These are phyloP conservation scores for Dasysyrphus albostriatus DNA, from an alignment of 2,888 invertebrate genomes.

Conservation along the genomic window DNA sequence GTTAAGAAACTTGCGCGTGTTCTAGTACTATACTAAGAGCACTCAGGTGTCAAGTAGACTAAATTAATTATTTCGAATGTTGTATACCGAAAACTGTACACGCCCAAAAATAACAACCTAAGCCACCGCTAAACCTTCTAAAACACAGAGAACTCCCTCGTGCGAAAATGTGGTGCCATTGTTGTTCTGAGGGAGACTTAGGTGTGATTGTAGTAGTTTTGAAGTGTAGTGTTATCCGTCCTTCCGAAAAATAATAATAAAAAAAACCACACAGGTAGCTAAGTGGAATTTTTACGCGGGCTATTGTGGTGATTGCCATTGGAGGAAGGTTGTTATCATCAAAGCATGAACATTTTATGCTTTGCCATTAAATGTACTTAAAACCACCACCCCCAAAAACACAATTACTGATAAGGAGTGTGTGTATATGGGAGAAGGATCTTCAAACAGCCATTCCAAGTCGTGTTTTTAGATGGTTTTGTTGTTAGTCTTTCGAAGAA, in stretches of 20 bases:
- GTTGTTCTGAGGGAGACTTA: neutral
- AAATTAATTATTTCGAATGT: conserved; percentile 73
- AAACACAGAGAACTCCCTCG: conserved; percentile 24
- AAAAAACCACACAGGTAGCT: neutral
- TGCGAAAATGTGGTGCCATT: conserved; percentile 23
- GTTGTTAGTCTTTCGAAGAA: conserved; percentile 4
- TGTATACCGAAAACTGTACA: conserved; percentile 47
- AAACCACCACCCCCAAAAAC: conserved; percentile 30
- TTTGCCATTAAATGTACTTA: conserved; percentile 68
- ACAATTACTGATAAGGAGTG: conserved; percentile 59
- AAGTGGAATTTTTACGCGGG: conserved; percentile 55
- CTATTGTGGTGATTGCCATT: conserved; percentile 62
- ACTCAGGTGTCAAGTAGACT: conserved; percentile 73
- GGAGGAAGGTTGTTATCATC: conserved; percentile 57
- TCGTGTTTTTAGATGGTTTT: conserved; percentile 2
- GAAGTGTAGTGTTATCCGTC: conserved; percentile 19
- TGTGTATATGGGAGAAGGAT: neutral
- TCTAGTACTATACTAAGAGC: conserved; percentile 62
- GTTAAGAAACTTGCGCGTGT: conserved; percentile 58
- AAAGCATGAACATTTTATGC: conserved; percentile 69
- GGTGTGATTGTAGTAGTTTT: conserved; percentile 18
- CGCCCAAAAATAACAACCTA: conserved; percentile 53
- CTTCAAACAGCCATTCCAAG: conserved; percentile 11
- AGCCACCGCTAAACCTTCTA: conserved; percentile 15
- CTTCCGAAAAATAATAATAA: neutral